A percentile compares a stretch with the other conserved stretches of the same genome.
These are phyloP conservation scores for Drosophila borealis DNA, from an alignment of 2,888 invertebrate genomes.

Conservation along the genomic window DNA sequence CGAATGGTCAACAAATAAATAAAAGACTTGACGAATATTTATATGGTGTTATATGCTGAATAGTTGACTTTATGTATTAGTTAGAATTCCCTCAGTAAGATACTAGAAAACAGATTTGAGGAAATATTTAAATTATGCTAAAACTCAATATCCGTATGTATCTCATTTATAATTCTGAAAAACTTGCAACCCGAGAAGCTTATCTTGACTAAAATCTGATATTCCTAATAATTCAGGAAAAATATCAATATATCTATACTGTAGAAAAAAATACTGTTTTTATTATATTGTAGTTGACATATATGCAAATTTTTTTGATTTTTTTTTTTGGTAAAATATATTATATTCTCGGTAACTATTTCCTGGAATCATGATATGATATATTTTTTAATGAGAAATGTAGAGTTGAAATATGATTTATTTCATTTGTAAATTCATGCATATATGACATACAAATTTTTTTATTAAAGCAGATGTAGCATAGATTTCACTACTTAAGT, in stretches of 20 bases:
- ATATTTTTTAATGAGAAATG: neutral
- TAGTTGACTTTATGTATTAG: neutral
- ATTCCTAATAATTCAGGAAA: neutral
- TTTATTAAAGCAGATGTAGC: no score
- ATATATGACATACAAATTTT: no score
- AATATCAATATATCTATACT: neutral
- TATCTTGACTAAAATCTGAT: neutral
- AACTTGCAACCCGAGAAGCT: neutral
- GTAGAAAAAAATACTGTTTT: no score
- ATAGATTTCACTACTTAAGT: no score
- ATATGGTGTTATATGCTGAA: neutral
- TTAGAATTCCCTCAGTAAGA: conserved; percentile 17
- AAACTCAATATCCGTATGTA: neutral
- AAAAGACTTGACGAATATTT: neutral
- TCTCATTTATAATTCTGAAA: neutral
- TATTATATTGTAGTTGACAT: neutral
- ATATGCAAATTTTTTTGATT: no score
- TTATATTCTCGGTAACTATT: neutral
- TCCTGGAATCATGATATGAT: neutral
- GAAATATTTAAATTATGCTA: neutral
- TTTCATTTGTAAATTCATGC: neutral
- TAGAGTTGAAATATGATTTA: neutral
- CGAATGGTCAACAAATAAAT: conserved; percentile 24
- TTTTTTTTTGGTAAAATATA: neutral
- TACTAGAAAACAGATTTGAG: neutral